Conservation (phyloP, 2,113 vertebrate genomes). For the Pogonocichla stellata region DNA sequence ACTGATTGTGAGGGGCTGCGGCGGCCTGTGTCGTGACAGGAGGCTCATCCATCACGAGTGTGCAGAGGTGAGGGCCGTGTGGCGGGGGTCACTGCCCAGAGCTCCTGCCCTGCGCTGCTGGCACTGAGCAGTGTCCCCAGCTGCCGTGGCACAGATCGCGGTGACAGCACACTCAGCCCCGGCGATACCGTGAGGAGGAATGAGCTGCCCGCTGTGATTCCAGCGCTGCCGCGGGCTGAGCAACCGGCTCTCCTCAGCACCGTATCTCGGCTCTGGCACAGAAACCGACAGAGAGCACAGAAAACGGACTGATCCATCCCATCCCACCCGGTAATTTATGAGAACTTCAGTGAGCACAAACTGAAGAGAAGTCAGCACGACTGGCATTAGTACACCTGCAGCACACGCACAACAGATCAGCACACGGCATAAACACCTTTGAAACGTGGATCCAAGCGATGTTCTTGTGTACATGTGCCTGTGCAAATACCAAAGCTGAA, state of each 20-base stretch:
- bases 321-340: neutral
- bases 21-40: neutral
- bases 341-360: neutral
- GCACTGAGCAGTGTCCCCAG: neutral
- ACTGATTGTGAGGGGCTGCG: neutral
- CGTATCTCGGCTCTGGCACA: neutral
- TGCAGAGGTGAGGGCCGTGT: neutral
- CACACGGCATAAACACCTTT: neutral
- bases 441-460: neutral
- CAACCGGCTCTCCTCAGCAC: neutral
- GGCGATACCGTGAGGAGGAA: neutral
- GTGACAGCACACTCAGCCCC: neutral
- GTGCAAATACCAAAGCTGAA: neutral
- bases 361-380: rapidly evolving
- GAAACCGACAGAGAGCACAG: neutral
- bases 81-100: neutral
- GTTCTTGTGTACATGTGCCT: rapidly evolving
- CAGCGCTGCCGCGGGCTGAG: neutral
- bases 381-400: neutral
- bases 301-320: neutral
- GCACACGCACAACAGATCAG: neutral
- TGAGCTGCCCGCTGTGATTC: neutral
- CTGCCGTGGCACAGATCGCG: neutral
- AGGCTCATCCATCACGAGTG: rapidly evolving
- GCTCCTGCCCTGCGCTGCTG: neutral